Evolutionary conservation across 2,113 vertebrate genomes (phyloP).

Genomic region (Pampusana beccarii): DNA sequence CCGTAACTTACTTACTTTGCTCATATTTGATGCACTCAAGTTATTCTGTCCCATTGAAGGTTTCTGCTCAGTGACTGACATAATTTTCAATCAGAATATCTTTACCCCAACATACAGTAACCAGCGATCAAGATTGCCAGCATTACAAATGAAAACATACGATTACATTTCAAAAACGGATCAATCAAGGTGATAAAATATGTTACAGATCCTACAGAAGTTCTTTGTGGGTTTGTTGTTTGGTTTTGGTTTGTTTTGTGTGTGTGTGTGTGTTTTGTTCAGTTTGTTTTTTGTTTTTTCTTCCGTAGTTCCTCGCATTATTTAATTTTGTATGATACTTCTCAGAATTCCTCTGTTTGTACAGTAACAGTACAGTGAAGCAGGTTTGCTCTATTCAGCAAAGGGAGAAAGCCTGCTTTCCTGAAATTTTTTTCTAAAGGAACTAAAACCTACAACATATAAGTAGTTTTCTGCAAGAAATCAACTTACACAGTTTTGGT

Average conservation of each 20-base stretch:
- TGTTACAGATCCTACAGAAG: not conserved
- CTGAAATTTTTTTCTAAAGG: not conserved
- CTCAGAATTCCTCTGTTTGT: not conserved
- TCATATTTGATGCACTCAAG: not conserved
- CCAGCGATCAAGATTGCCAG: not conserved
- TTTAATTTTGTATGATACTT: not conserved
- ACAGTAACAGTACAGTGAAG: not conserved
- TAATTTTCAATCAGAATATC: not conserved
- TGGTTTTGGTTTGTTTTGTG: not conserved
- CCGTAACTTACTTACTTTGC: not conserved
- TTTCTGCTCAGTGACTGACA: not conserved
- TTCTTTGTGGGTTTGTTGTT: not conserved
- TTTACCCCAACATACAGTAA: not conserved
- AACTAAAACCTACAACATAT: not conserved
- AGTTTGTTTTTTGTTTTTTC: not conserved
- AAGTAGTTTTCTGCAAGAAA: not conserved
- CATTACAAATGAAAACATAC: not conserved
- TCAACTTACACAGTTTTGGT: not conserved
- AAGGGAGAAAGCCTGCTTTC: not conserved
- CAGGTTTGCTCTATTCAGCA: not conserved
- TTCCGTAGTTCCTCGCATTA: not conserved
- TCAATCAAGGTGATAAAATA: not conserved
- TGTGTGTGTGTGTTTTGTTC: not conserved
- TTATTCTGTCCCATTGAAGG: not conserved
- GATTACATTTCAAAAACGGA: not conserved